These are phyloP conservation scores for Ianthella basta DNA, from an alignment of 37 sponge, comb jelly and placozoan genomes.

Conservation along the genomic window DNA sequence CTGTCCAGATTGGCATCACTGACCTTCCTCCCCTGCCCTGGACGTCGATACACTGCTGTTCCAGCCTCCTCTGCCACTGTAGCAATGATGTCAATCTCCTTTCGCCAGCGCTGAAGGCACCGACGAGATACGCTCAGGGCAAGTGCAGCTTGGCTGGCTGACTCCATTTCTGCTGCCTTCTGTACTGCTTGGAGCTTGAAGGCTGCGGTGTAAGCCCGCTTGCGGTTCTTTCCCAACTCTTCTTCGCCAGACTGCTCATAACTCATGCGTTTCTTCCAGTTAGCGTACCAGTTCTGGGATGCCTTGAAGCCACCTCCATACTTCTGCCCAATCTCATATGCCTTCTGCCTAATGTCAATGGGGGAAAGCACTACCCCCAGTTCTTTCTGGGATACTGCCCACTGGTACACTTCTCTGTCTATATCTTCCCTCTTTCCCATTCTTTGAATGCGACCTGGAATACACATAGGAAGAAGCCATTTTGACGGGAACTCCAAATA, in stretches of 20 bases:
- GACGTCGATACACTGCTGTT: constrained; percentile 73
- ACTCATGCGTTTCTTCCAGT: constrained; percentile 81
- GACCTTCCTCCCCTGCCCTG: constrained; percentile 83
- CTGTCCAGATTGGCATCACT: constrained; percentile 56
- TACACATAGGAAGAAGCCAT: neutral
- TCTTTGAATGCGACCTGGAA: neutral
- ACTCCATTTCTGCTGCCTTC: constrained; percentile 64
- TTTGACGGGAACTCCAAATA: neutral
- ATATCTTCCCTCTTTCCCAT: constrained; percentile 44
- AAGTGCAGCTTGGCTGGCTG: constrained; percentile 79
- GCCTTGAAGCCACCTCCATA: constrained; percentile 81
- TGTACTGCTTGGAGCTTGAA: constrained; percentile 84
- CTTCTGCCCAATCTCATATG: constrained; percentile 75
- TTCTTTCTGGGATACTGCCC: constrained; percentile 66
- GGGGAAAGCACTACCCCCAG: constrained; percentile 61
- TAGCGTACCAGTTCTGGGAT: constrained; percentile 85
- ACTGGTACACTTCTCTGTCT: constrained; percentile 78
- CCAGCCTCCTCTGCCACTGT: constrained; percentile 79
- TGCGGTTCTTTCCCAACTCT: constrained; percentile 67
- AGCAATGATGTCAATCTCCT: constrained; percentile 75
- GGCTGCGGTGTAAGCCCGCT: constrained; percentile 79
- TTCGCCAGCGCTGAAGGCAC: constrained; percentile 79
- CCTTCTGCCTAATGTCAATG: constrained; percentile 75
- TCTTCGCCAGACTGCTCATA: constrained; percentile 67
- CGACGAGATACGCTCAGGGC: constrained; percentile 78